phyloP scores from a whole-genome alignment of 2,888 invertebrate species.

The Itoplectis maculator region DNA sequence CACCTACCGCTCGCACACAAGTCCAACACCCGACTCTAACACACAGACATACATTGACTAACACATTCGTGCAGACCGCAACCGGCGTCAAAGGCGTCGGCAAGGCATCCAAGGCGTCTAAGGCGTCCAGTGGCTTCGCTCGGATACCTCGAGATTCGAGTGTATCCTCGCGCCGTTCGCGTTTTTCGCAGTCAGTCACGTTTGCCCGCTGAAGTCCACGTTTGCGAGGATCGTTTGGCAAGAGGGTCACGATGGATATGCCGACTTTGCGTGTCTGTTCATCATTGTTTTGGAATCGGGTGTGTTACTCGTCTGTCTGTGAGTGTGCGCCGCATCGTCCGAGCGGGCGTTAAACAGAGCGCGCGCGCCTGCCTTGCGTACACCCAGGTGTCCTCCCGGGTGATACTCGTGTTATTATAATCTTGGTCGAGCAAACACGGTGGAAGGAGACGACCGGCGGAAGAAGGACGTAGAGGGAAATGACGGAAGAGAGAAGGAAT shows the following conservation, averaged over 20 bases:
- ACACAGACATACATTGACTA: background rate
- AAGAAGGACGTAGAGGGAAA: conserved; percentile 73
- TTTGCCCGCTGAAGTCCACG: conserved; percentile 55
- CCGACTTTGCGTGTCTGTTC: conserved; percentile 80
- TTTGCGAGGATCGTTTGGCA: conserved; percentile 82
- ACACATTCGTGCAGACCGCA: background rate
- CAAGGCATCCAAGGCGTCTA: conserved; percentile 42
- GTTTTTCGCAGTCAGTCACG: conserved; percentile 24
- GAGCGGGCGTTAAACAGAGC: conserved; percentile 83
- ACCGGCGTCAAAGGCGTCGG: conserved; percentile 36
- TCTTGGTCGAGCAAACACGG: conserved; percentile 38
- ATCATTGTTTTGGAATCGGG: conserved; percentile 82
- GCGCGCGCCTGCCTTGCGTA: conserved; percentile 74
- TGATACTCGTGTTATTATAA: conserved; percentile 62
- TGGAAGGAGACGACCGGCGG: conserved; percentile 67
- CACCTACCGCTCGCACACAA: conserved; percentile 19
- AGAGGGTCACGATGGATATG: conserved; percentile 82
- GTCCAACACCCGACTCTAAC: too few species aligned
- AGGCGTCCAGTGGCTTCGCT: conserved; percentile 52
- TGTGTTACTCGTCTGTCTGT: conserved; percentile 71
- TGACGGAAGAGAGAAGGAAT: conserved; percentile 56
- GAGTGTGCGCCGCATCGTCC: conserved; percentile 64
- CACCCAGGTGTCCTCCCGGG: conserved; percentile 36
- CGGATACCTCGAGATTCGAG: conserved; percentile 53
- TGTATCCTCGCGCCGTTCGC: background rate